Base-by-base conservation (phyloP, 1,140 invertebrate genomes). In the Lepidurus apus region DNA sequence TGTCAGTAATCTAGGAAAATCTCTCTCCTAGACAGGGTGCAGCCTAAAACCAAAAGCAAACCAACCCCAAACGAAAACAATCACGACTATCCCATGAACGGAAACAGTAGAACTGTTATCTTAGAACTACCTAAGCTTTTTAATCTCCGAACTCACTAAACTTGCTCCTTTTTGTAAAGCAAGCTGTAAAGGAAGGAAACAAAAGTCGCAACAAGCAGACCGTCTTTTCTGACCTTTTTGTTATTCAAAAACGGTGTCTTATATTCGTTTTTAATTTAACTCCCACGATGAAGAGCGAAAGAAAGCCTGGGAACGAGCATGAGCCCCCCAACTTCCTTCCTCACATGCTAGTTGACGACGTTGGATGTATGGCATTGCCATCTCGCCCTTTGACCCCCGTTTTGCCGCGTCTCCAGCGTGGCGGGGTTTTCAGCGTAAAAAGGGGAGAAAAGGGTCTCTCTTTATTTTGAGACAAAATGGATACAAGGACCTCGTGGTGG, bases 381-480 rank as follows among this genome's bases (percentile, higher is more conserved):
- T 65, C 53, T 65, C 21, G 53, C 53, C 53, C 53, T 65, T 65
- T 65, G 53, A 65, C 53, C 13, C 53, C 53, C 21, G 1, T 65
- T 17, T 65, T 65, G 53, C 53, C 53, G 53, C 53, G 53, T 65
- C 53, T 65, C 53, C 53, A 65, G 53, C 53, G 13, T 65, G 53
- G 8, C 53, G 53, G 53, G 53, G 21, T 65, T 65, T 17, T 1
- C 17, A 65, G 1, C 3, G 6, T 65, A 65, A 65, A 65, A 65
- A 65, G 6, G 53, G 21, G 53, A 65, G 53, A 65, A 65, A 65
- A 65, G 53, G 53, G 53, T 47, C 17, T 65, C 53, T 65, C 53
- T 65, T 17, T 65, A 7, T 21, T 65, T 65, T 65, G 8, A 7
- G 34, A 34, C 34, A 34, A 34, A 34, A 34, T 34, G 34, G 34